Percentiles rank a stretch among this genome's conserved stretches.
These are phyloP conservation scores for Rhinichthys klamathensis DNA, from an alignment of 2,113 vertebrate genomes.

Conservation along the genomic window DNA sequence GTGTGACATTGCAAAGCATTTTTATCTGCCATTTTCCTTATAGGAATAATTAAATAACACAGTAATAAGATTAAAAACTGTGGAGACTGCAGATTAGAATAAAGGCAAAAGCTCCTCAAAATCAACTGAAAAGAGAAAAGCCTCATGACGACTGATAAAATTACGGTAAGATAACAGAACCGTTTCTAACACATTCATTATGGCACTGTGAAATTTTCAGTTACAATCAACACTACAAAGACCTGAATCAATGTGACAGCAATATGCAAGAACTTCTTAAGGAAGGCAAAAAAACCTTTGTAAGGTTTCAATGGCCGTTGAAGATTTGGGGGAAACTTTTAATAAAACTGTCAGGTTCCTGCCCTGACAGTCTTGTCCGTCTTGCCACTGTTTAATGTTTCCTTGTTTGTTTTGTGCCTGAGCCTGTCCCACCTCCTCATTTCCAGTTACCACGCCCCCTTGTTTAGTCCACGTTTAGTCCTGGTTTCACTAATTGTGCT, in stretches of 20 bases:
- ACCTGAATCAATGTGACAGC: neutral
- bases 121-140: neutral
- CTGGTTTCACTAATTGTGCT: no score
- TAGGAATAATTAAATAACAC: neutral
- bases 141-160: neutral
- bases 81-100: constrained; percentile 3
- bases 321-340: no score
- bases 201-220: neutral
- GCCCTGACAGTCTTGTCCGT: no score
- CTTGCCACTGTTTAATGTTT: no score
- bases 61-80: constrained; percentile 4
- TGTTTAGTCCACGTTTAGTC: no score
- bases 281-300: no score
- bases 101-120: neutral
- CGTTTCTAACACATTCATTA: neutral
- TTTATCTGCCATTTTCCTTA: neutral
- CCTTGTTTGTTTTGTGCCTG: no score
- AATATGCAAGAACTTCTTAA: neutral
- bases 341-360: no score
- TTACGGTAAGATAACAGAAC: neutral
- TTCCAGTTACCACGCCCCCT: no score
- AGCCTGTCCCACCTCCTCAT: no score
- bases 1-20: neutral
- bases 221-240: neutral
- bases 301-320: no score